Percentiles rank a stretch among this genome's conserved stretches.
These are phyloP conservation scores for Drosophila varians DNA, from an alignment of 1,140 invertebrate genomes.

Conservation along the genomic window DNA sequence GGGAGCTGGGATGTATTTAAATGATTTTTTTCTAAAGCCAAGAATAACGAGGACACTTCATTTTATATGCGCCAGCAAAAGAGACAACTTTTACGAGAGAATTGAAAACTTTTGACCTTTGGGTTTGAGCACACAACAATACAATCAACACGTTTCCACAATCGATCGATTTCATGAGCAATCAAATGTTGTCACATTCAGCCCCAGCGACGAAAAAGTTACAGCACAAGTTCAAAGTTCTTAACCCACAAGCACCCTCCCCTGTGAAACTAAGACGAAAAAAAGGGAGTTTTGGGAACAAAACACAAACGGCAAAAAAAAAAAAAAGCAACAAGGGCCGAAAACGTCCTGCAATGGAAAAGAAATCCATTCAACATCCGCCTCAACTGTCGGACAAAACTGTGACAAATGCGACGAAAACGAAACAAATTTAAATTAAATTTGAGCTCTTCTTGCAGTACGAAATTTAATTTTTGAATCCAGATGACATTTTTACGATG, in stretches of 20 bases:
- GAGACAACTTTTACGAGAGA: conserved; percentile 66
- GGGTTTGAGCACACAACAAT: conserved; percentile 53
- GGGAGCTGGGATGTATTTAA: conserved; percentile 55
- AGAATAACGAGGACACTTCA: conserved; percentile 59
- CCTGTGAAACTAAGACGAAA: background rate
- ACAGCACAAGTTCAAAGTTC: conserved; percentile 73
- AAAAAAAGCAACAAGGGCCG: conserved; percentile 17
- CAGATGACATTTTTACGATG: background rate
- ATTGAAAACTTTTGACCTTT: conserved; percentile 73
- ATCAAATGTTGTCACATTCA: conserved; percentile 77
- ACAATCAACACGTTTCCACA: conserved; percentile 77
- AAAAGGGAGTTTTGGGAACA: conserved; percentile 39
- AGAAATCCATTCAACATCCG: conserved; percentile 47
- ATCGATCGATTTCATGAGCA: conserved; percentile 79
- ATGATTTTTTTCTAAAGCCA: conserved; percentile 53
- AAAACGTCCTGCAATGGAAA: conserved; percentile 30
- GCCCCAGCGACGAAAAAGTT: conserved; percentile 60
- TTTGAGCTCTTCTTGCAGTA: conserved; percentile 23
- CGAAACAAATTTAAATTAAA: conserved; percentile 63
- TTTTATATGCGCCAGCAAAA: conserved; percentile 62
- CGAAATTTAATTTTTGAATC: conserved; percentile 24
- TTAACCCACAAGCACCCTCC: conserved; percentile 49
- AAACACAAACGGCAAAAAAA: conserved; percentile 29
- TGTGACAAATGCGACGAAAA: conserved; percentile 36
- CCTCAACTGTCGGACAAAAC: conserved; percentile 50